These are phyloP conservation scores for Teleopsis dalmanni DNA, from an alignment of 1,140 invertebrate species.

Conservation along the genomic window DNA sequence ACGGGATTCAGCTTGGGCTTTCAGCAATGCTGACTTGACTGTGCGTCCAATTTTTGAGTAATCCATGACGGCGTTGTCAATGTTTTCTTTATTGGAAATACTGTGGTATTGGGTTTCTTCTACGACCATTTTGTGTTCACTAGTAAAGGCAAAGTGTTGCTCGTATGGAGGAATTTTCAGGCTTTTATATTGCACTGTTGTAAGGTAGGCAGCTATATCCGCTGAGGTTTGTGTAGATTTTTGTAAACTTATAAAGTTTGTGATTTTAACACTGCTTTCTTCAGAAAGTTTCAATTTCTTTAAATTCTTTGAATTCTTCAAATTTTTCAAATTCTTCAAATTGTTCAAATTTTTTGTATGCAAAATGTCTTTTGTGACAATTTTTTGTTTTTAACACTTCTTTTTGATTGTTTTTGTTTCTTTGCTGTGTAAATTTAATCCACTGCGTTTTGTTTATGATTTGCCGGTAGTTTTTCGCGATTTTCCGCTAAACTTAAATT, in stretches of 20 bases:
- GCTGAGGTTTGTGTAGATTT: neutral
- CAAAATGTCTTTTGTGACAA: neutral
- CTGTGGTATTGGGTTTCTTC: constrained; percentile 23
- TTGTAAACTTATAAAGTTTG: neutral
- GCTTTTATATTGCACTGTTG: neutral
- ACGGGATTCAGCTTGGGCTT: constrained; percentile 52
- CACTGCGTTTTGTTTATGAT: constrained; percentile 3
- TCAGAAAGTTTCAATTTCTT: too few relatives aligned
- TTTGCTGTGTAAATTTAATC: neutral
- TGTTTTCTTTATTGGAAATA: constrained; percentile 1
- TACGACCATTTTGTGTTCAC: constrained; percentile 35
- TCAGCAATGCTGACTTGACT: constrained; percentile 50
- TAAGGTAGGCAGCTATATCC: neutral
- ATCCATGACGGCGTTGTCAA: constrained; percentile 13
- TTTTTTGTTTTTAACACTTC: constrained; percentile 4
- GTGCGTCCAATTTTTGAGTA: constrained; percentile 46
- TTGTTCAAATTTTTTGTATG: too few relatives aligned
- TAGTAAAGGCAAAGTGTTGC: constrained; percentile 3
- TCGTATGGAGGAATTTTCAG: constrained; percentile 11
- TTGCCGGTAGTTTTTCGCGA: constrained; percentile 15
- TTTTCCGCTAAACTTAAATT: constrained; percentile 8
- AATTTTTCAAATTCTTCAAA: too few relatives aligned
- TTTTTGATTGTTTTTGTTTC: constrained; percentile 2
- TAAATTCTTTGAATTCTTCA: too few relatives aligned
- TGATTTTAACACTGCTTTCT: neutral